A percentile compares a stretch with the other conserved stretches of the same genome.
Conservation (phyloP, 2,113 vertebrate species). For the Lucifuga dentata region DNA sequence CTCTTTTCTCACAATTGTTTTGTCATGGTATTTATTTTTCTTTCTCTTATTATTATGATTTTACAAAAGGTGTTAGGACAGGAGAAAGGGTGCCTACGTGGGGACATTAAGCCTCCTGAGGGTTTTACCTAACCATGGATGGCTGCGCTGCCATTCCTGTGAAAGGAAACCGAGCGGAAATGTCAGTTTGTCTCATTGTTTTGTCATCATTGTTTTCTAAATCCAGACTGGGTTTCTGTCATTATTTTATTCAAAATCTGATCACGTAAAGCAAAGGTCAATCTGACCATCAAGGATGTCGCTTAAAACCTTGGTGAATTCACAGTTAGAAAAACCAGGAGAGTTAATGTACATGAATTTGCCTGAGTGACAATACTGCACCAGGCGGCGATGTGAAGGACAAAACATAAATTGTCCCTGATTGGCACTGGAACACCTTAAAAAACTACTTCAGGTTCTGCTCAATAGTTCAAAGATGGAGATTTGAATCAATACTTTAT, state of each 20-base stretch:
- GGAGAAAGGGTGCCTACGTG: slow-evolving; percentile 1
- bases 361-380: too few relatives aligned
- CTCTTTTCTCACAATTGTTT: slow-evolving; percentile 31
- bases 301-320: too few relatives aligned
- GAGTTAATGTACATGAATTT: too few relatives aligned
- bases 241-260: too few relatives aligned
- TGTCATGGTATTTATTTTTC: slow-evolving; percentile 3
- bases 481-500: too few relatives aligned
- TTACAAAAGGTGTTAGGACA: slow-evolving; percentile 10
- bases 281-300: too few relatives aligned
- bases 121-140: slow-evolving; percentile 5
- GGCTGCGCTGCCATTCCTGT: not conserved
- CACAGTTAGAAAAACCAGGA: too few relatives aligned
- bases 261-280: too few relatives aligned
- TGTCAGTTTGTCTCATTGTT: not conserved
- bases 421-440: not conserved
- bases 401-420: not conserved
- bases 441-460: not conserved
- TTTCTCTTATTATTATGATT: slow-evolving; percentile 13
- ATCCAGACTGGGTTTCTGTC: too few relatives aligned
- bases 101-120: not conserved
- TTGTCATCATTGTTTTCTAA: not conserved
- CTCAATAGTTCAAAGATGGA: not conserved
- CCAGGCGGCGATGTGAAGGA: too few relatives aligned
- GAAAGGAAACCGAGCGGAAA: not conserved